These are phyloP conservation scores for Melinaea menophilus DNA, from an alignment of 2,888 invertebrate species.

Conservation along the genomic window DNA sequence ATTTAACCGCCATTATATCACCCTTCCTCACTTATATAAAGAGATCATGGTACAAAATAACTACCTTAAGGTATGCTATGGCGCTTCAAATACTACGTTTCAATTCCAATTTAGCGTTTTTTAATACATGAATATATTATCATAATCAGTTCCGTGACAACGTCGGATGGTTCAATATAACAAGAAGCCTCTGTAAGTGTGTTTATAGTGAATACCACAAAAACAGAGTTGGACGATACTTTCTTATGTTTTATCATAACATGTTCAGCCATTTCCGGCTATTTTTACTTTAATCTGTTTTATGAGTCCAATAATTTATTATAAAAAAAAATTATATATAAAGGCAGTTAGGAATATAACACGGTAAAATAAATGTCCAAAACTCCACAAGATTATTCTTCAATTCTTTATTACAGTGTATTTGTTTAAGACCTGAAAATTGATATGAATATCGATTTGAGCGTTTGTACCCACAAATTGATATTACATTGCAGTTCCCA, in stretches of 20 bases:
- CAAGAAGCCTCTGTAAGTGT: no score
- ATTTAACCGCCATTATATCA: slow-evolving; percentile 29
- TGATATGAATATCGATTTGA: slow-evolving; percentile 7
- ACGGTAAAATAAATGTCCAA: background rate
- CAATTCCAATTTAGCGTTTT: slow-evolving; percentile 30
- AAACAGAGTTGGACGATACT: no score
- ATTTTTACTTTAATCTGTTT: no score
- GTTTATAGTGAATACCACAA: no score
- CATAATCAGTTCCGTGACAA: no score
- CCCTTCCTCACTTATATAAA: slow-evolving; percentile 47
- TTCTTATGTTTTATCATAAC: no score
- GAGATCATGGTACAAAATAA: slow-evolving; percentile 30
- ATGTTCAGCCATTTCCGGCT: no score
- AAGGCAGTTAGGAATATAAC: no score
- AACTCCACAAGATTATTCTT: background rate
- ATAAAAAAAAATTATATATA: no score
- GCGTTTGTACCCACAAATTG: slow-evolving; percentile 1
- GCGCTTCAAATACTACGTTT: slow-evolving; percentile 50
- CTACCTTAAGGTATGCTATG: slow-evolving; percentile 35
- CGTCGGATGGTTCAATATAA: no score
- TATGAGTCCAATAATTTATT: no score
- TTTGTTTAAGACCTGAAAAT: slow-evolving; percentile 4
- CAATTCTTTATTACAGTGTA: background rate
- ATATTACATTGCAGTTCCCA: background rate
- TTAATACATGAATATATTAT: background rate